Evolutionary conservation across 1,140 invertebrate genomes (phyloP).

Genomic region (Calephelis virginiensis): DNA sequence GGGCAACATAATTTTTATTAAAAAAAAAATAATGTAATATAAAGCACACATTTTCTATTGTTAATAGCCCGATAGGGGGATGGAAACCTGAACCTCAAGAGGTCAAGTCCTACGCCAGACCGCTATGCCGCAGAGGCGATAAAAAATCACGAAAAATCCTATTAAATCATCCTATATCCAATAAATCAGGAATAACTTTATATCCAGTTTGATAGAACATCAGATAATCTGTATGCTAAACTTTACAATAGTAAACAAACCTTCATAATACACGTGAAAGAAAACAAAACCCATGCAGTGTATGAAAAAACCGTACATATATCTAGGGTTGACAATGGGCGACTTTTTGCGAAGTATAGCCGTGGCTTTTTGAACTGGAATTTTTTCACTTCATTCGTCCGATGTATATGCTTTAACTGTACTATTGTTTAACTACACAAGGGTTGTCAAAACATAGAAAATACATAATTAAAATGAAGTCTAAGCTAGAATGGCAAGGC

Average conservation of each 20-base stretch:
- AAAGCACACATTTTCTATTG: too few species aligned
- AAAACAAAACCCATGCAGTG: slow-evolving; percentile 40
- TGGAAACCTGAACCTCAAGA: too few species aligned
- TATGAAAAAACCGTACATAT: slow-evolving; percentile 42
- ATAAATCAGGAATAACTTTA: too few species aligned
- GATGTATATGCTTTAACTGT: slow-evolving; percentile 47
- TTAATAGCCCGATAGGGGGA: too few species aligned
- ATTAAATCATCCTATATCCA: too few species aligned
- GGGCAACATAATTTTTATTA: too few species aligned
- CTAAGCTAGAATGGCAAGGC: too few species aligned
- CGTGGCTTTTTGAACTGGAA: slow-evolving; percentile 69
- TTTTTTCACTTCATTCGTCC: slow-evolving; percentile 69
- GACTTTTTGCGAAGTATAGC: slow-evolving; percentile 46
- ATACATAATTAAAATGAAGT: not conserved
- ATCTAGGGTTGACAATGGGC: slow-evolving; percentile 54
- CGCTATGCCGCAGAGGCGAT: too few species aligned
- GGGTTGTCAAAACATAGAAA: slow-evolving; percentile 40
- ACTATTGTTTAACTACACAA: slow-evolving; percentile 32
- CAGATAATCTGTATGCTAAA: not conserved
- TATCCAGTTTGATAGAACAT: too few species aligned
- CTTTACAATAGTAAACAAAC: not conserved
- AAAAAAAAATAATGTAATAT: too few species aligned
- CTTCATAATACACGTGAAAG: slow-evolving; percentile 27
- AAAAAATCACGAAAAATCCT: too few species aligned
- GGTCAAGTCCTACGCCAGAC: too few species aligned